These are phyloP conservation scores for Liasis olivaceus DNA, from an alignment of 2,797 vertebrate genomes.

Conservation along the genomic window DNA sequence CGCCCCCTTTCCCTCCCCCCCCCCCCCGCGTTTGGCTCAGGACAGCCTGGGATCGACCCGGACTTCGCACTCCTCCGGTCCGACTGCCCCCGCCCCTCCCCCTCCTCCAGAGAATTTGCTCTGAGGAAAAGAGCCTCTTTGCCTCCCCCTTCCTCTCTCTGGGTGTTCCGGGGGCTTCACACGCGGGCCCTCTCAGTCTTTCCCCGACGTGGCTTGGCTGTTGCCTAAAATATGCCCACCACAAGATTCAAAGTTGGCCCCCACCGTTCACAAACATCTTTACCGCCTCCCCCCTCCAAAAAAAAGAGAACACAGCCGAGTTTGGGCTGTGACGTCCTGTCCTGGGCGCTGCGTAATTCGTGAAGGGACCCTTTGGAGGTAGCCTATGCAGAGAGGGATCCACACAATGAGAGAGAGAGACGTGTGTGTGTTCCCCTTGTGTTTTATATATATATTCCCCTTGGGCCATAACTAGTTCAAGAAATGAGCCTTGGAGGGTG, in stretches of 20 bases:
- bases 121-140: background rate
- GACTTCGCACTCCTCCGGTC: constrained; percentile 68
- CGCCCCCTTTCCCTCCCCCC: constrained; percentile 45
- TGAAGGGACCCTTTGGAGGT: background rate
- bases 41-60: constrained; percentile 74
- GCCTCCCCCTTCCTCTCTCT: background rate
- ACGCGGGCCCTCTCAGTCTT: background rate
- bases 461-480: too few species aligned
- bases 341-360: background rate
- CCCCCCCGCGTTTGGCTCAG: constrained; percentile 69
- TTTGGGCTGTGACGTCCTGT: background rate
- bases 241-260: background rate
- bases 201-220: background rate
- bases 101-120: constrained; percentile 37
- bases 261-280: background rate
- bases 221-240: background rate
- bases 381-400: too few species aligned
- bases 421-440: too few species aligned
- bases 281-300: fast-evolving
- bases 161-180: background rate
- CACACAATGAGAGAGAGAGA: too few species aligned
- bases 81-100: constrained; percentile 26
- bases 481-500: background rate
- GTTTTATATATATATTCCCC: too few species aligned
- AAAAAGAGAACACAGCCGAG: background rate